phyloP scores from a whole-genome alignment of 2,888 invertebrate genomes.

The Ochropleura plecta region DNA sequence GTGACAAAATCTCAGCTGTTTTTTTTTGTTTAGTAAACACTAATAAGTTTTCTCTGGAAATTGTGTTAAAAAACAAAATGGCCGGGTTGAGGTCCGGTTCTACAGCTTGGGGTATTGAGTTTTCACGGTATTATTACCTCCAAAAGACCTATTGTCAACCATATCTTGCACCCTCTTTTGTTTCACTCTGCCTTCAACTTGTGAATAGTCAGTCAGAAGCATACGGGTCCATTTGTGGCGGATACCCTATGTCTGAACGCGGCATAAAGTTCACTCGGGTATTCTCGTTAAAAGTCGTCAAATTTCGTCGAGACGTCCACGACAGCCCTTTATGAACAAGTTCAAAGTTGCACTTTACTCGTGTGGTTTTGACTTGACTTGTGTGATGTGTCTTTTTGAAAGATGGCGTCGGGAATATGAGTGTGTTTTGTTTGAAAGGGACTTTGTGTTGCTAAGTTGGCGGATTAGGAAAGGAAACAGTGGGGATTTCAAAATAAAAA shows the following conservation, averaged over 20 bases:
- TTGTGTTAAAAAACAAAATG: neutral
- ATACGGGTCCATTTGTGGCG: neutral
- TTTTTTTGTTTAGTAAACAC: neutral
- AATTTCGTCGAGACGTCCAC: conserved; percentile 65
- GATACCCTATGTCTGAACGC: conserved; percentile 22
- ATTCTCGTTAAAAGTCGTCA: conserved; percentile 81
- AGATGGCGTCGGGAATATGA: conserved; percentile 9
- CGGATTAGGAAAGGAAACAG: conserved; percentile 5
- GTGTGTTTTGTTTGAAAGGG: conserved; percentile 3
- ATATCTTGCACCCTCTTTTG: neutral
- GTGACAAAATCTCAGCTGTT: neutral
- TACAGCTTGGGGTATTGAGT: neutral
- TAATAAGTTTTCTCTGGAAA: neutral
- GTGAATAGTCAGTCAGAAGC: neutral
- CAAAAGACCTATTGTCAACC: no score
- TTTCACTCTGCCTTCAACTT: neutral
- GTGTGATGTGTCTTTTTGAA: conserved; percentile 46
- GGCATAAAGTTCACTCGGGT: conserved; percentile 55
- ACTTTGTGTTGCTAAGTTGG: conserved; percentile 1
- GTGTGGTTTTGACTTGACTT: conserved; percentile 50
- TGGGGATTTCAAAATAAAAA: neutral
- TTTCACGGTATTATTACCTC: neutral
- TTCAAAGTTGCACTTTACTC: conserved; percentile 41
- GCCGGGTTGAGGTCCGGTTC: neutral
- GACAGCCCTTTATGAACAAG: conserved; percentile 58